These are phyloP conservation scores for Pachliopta kotzebuea DNA, from an alignment of 2,888 invertebrate species.

Conservation along the genomic window DNA sequence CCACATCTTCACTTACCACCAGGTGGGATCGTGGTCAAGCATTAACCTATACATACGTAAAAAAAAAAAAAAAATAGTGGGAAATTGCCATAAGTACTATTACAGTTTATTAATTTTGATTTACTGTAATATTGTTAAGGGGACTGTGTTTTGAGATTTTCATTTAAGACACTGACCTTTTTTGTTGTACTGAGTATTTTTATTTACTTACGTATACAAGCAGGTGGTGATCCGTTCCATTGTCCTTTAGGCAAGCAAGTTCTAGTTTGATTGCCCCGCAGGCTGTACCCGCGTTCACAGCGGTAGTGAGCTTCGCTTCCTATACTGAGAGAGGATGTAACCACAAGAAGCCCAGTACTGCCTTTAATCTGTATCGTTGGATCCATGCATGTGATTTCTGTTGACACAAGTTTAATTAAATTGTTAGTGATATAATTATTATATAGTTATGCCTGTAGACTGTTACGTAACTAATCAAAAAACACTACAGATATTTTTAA, in stretches of 20 bases:
- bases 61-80: too few relatives aligned
- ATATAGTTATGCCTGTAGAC: too few relatives aligned
- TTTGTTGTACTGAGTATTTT: neutral
- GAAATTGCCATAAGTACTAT: too few relatives aligned
- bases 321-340: constrained; percentile 84
- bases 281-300: constrained; percentile 89
- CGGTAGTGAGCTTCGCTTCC: constrained; percentile 90
- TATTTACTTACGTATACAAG: constrained; percentile 87
- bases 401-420: constrained; percentile 29
- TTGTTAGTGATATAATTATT: neutral
- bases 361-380: constrained; percentile 81
- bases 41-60: too few relatives aligned
- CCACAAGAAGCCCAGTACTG: constrained; percentile 78
- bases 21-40: too few relatives aligned
- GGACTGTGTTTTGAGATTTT: too few relatives aligned
- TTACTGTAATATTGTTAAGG: too few relatives aligned
- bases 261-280: constrained; percentile 90
- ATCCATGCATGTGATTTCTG: constrained; percentile 89
- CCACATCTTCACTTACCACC: too few relatives aligned
- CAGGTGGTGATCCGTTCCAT: constrained; percentile 90
- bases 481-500: too few relatives aligned
- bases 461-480: too few relatives aligned
- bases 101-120: too few relatives aligned
- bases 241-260: constrained; percentile 88
- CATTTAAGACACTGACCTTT: too few relatives aligned